Evolutionary conservation across 2,797 vertebrate genomes (phyloP).

Genomic region (Chelon auratus): DNA sequence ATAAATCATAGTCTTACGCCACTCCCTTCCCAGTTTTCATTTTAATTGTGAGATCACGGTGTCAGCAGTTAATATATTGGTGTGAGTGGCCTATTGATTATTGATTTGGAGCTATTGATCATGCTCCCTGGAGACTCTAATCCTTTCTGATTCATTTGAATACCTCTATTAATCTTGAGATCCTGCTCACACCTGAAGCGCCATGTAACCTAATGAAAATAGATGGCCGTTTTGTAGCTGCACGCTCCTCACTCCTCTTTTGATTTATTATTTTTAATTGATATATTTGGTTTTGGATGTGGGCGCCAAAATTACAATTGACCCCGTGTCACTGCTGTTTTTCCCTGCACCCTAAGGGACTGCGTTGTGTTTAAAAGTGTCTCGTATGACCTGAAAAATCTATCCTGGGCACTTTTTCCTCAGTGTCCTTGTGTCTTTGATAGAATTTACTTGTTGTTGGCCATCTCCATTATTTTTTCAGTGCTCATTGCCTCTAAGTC

Average conservation of each 20-base stretch:
- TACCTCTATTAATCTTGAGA: constrained; percentile 89
- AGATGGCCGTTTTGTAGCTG: constrained; percentile 82
- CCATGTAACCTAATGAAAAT: constrained; percentile 86
- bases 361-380: constrained; percentile 63
- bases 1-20: constrained; percentile 86
- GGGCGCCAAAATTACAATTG: constrained; percentile 83
- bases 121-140: constrained; percentile 85
- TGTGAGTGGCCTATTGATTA: constrained; percentile 92
- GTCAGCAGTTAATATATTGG: constrained; percentile 91
- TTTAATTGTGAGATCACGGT: constrained; percentile 89
- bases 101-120: constrained; percentile 88
- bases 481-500: constrained; percentile 51
- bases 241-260: constrained; percentile 71
- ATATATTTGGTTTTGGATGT: constrained; percentile 86
- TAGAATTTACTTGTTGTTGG: constrained; percentile 55
- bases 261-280: constrained; percentile 89
- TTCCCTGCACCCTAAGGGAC: constrained; percentile 66
- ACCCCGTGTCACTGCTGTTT: constrained; percentile 82
- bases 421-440: constrained; percentile 73
- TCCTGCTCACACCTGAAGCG: constrained; percentile 83
- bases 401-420: constrained; percentile 60
- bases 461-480: constrained; percentile 38
- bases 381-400: constrained; percentile 78
- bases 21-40: constrained; percentile 83
- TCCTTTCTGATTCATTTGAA: constrained; percentile 91